These are phyloP conservation scores for Misgurnus mizolepis DNA, from an alignment of 2,113 vertebrate genomes.

Conservation along the genomic window DNA sequence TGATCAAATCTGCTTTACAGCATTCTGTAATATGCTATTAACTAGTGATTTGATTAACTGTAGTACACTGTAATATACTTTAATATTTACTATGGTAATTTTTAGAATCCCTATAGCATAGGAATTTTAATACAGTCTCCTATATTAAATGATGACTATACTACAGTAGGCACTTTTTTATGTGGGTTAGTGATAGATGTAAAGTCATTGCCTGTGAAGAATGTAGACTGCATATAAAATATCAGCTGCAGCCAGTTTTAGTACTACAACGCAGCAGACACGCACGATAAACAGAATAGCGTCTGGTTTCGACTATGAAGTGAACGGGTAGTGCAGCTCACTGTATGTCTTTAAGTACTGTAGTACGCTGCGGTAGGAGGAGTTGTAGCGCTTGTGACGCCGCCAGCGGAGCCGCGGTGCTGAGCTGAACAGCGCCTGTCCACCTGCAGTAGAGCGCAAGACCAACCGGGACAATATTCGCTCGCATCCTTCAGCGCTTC, in stretches of 20 bases:
- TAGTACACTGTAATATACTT: no score
- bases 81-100: no score
- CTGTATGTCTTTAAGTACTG: slow-evolving; percentile 51
- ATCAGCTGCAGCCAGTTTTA: background rate
- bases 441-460: slow-evolving; percentile 77
- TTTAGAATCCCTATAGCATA: no score
- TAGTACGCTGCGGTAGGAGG: slow-evolving; percentile 66
- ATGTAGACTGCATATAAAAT: background rate
- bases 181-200: no score
- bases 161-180: no score
- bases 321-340: background rate
- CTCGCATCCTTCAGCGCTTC: slow-evolving; percentile 39
- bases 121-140: background rate
- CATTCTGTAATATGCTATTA: no score
- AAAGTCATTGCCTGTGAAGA: background rate
- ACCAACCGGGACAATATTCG: slow-evolving; percentile 65
- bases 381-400: slow-evolving; percentile 68
- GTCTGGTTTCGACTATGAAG: background rate
- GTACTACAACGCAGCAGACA: background rate
- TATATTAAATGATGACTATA: no score
- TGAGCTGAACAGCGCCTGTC: slow-evolving; percentile 71
- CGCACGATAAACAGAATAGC: background rate
- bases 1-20: no score
- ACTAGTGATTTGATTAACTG: no score
- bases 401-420: slow-evolving; percentile 63